These are phyloP conservation scores for Parotocinclus haroldoi DNA, from an alignment of 2,797 vertebrate species.

Conservation along the genomic window DNA sequence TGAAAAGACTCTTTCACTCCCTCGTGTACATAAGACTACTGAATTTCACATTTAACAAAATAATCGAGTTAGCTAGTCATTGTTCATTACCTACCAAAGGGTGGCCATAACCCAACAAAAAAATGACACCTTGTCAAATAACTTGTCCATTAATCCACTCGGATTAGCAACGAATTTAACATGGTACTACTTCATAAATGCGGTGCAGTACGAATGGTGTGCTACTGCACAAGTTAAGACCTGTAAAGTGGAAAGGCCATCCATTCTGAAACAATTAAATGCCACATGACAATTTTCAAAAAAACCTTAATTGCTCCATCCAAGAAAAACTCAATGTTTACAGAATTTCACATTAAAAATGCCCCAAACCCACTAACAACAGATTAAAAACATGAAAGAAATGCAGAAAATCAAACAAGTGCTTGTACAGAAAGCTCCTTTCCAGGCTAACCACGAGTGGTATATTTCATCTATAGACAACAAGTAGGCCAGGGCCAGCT, in stretches of 20 bases:
- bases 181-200: constrained; percentile 42
- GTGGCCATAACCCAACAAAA: background rate
- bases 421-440: constrained; percentile 51
- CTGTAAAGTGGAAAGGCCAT: background rate
- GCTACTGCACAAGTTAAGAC: background rate
- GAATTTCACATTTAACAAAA: constrained; percentile 2
- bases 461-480: constrained; percentile 24
- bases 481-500: background rate
- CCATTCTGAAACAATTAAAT: constrained; percentile 40
- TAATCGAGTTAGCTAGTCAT: too few species aligned
- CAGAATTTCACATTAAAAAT: constrained; percentile 27
- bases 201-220: constrained; percentile 45
- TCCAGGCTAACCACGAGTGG: constrained; percentile 52
- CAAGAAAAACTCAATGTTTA: too few species aligned
- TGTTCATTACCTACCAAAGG: background rate
- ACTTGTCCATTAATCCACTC: background rate
- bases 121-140: constrained; percentile 6
- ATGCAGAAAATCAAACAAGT: constrained; percentile 51
- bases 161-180: constrained; percentile 44
- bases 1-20: background rate
- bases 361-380: constrained; percentile 37
- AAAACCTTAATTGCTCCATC: constrained; percentile 13
- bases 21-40: background rate
- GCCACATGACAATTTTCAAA: constrained; percentile 28
- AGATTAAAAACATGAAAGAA: constrained; percentile 51